Conservation (phyloP, 2,888 invertebrate genomes). For the Eugnorisma glareosa region DNA sequence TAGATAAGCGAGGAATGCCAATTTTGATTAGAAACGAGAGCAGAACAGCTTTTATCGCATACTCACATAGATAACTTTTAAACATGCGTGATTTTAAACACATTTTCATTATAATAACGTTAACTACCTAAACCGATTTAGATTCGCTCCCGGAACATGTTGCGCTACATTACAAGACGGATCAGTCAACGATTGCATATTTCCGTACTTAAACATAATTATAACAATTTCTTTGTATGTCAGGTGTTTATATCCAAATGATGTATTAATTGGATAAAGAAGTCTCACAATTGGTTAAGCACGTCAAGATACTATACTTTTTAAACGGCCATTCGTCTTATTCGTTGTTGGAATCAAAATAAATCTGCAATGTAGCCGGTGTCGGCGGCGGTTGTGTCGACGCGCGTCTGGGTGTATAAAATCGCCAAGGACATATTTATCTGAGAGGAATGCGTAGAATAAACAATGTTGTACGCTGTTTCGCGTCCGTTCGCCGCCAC, state of each 20-base stretch:
- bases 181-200: constrained; percentile 22
- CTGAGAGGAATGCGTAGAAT: constrained; percentile 87
- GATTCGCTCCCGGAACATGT: constrained; percentile 48
- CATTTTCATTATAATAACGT: constrained; percentile 74
- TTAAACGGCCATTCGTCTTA: constrained; percentile 66
- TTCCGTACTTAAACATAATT: constrained; percentile 31
- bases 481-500: constrained; percentile 76
- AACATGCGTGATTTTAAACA: constrained; percentile 83
- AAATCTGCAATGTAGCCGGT: constrained; percentile 74
- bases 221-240: constrained; percentile 41
- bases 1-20: constrained; percentile 87
- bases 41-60: constrained; percentile 83
- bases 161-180: constrained; percentile 19
- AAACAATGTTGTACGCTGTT: constrained; percentile 86
- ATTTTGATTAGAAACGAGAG: constrained; percentile 88
- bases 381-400: constrained; percentile 70
- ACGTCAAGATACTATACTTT: constrained; percentile 56
- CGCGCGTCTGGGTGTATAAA: constrained; percentile 81
- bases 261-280: constrained; percentile 39
- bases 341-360: constrained; percentile 77
- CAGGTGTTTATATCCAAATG: constrained; percentile 35
- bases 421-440: constrained; percentile 89
- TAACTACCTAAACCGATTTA: constrained; percentile 64
- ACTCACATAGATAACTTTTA: constrained; percentile 84
- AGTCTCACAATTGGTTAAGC: constrained; percentile 30